Base-by-base conservation (phyloP, 2,113 vertebrate species). In the Felis chaus region DNA sequence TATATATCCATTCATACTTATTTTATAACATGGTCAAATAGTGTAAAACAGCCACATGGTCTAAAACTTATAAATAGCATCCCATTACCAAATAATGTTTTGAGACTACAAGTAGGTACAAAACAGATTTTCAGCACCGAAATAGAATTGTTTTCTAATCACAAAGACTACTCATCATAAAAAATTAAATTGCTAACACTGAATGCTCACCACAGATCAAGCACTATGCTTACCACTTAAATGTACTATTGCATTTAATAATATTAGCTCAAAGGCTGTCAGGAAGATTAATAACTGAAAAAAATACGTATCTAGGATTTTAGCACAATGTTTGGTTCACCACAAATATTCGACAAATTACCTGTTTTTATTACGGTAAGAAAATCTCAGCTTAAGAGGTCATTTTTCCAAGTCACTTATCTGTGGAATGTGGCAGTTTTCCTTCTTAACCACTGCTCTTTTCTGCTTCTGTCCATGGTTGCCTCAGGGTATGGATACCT, bases 121-220 rank as follows among this genome's bases (percentile, higher is more conserved):
- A 78, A 96, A 89, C 41, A 84, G 23, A 95, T 93, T 91, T 97
- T 71, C 9, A 74, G 57, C n/a, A 74, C 65, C 9, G 41, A 78
- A 78, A 48, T 18, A 18, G 15, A 95, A 73, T 63, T 89, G 19
- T 21, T 53, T 97, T 93, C 73, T 91, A 89, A 98, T 83, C 84
- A 95, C 66, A 93, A 93, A 97, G 53, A 91, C 61, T 95, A 96
- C 93, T 53, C 76, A 91, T 74, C 39, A 97, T 73, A 95, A 93
- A 85, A 96, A 78, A 81, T 93, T 71, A 90, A 97, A 91, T 82
- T 68, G 82, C 53, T 94, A 79, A 68, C 61, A 79, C 15, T 91
- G 84, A 94, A 78, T 41, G 41, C 18, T 36, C 61, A 79, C 50
- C 7, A 61, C 31, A 27, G 45, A 36, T 96, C 66, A 69, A 76